A percentile compares a stretch with the other conserved stretches of the same genome.
Conservation (phyloP, 2,113 vertebrate genomes). For the Halichoerus grypus region DNA sequence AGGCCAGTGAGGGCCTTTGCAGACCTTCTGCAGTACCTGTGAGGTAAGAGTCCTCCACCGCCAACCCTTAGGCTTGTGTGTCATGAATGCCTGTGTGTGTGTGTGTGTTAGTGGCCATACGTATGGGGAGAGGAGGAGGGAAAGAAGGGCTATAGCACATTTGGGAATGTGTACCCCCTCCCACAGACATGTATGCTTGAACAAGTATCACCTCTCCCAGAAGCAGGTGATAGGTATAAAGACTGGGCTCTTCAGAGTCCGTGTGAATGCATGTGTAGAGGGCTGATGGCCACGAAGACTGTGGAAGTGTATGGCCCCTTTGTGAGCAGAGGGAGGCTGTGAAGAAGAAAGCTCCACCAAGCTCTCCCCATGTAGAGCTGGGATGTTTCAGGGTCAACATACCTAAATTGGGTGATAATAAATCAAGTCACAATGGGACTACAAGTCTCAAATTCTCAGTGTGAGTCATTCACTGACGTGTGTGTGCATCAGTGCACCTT, state of each 20-base stretch:
- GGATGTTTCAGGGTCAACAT: neutral
- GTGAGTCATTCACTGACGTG: neutral
- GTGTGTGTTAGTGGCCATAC: neutral
- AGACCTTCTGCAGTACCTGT: neutral
- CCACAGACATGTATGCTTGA: neutral
- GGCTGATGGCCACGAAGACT: neutral
- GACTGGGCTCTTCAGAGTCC: neutral
- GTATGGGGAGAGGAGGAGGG: neutral
- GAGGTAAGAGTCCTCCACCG: neutral
- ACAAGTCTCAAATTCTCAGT: constrained; percentile 43
- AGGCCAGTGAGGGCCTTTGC: neutral
- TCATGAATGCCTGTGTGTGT: neutral
- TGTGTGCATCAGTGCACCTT: neutral
- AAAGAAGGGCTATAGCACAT: neutral
- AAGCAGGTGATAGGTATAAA: neutral
- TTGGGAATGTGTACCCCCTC: neutral
- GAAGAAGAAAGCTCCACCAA: neutral
- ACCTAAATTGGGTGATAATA: constrained; percentile 37
- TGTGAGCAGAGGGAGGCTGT: neutral
- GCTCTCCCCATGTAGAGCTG: neutral
- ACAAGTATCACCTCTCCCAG: neutral
- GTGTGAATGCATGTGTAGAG: neutral
- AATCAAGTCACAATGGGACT: constrained; percentile 23
- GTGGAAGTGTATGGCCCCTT: neutral
- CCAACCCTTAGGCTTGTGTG: neutral